Base-by-base conservation (phyloP, 2,797 vertebrate genomes). In the Chromobotia macracanthus region DNA sequence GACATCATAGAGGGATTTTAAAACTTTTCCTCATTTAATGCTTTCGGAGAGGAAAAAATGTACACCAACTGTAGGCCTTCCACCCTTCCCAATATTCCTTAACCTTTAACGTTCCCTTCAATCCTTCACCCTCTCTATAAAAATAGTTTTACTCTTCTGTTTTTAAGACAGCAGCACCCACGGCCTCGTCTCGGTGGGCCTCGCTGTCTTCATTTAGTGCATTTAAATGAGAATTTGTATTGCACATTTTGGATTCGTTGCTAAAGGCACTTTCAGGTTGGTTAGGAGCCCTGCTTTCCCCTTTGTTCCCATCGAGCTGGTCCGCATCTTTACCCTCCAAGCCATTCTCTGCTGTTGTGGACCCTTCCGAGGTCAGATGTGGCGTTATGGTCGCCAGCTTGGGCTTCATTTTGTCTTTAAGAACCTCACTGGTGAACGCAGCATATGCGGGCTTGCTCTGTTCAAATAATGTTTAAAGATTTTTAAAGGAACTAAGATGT, bases 81-180 rank as follows among this genome's bases (percentile, higher is more conserved):
- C 91, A 90, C 93, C 94, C 94, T 94, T 94, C 92, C 93, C 94
- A 91, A 93, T 95, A 94, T 95, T 94, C 93, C 93, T 72, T 94
- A 92, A 95, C 92, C 92, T 91, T 90, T 90, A 13, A 3, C n/a
- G n/a, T n/a, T 61, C 58, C 31, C 92, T 92, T 93, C 93, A 94
- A 94, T n/a, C 94, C 94, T 94, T 95, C 94, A 94, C 93, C 95
- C 95, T 95, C 95, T 96, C 95, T 96, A 97, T 94, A 97, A 93
- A 97, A 98, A 96, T 96, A 97, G 91, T 93, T 95, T 96, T 95
- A 98, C 93, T 96, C 95, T 96, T 97, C 95, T 95, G 94, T 95
- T 94, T 95, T 92, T 92, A 95, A 96, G 95, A 96, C 93, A 87
- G 94, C 90, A 65, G 93, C 89, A 87, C 94, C 93, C 81, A 95